Evolutionary conservation across 2,797 vertebrate species (phyloP), one percentile per base, ranked within the genome.

Genomic region (Xenentodon cancila): DNA sequence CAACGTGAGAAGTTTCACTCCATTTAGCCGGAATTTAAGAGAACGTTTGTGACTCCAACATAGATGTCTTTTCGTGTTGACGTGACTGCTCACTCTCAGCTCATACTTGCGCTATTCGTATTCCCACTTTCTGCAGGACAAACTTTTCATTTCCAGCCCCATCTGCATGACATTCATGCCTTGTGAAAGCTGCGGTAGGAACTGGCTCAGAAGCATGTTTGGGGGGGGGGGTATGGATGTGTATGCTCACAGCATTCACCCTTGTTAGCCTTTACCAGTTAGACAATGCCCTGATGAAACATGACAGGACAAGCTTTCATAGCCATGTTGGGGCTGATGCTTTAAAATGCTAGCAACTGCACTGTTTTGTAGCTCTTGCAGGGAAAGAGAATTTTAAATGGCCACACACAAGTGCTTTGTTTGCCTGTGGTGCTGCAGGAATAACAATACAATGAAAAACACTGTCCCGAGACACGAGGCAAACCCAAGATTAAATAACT

Each of bases 271-370:
- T 91, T 92, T 90, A 85, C 86, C 84, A 85, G 87, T 82, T 80
- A 79, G 80, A 91, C 83, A 73, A 80, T 81, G 80, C 73, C 80
- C 79, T 91, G 89, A 92, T 91, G 83, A 82, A 90, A 93, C 90
- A 90, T 92, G 91, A 92, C 91, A 92, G 86, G 83, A 85, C 85
- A 86, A 83, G 85, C 87, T 89, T 91, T 87, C 84, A 81, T 81
- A 75, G 86, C 75, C 87, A 71, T 84, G 81, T 87, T 79, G 71
- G 77, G 78, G 73, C 73, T 70, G 84, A 84, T 50, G 59, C 79
- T 77, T 79, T 76, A 65, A 88, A 89, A 90, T 60, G 70, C 71
- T 64, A 53, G 63, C 72, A 77, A 83, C 71, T 68, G 84, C 77
- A 73, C 73, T 71, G 79, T 86, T 91, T 90, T 91, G 88, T 85